Evolutionary conservation across 2,888 invertebrate species (phyloP).

Genomic region (Conus canariensis): DNA sequence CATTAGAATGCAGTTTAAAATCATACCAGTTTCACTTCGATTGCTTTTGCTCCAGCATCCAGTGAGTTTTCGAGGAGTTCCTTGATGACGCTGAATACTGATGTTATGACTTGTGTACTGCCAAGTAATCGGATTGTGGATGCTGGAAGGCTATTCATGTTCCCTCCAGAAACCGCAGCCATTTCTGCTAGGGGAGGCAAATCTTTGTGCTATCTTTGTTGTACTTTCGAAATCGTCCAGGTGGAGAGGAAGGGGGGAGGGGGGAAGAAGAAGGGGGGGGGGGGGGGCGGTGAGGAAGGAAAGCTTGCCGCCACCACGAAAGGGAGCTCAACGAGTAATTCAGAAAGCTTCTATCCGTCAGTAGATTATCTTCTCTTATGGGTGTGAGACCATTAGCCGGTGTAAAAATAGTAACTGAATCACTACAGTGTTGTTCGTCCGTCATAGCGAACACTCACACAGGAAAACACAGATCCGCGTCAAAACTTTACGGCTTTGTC

Average conservation of each 20-base stretch:
- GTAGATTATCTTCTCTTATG: no score
- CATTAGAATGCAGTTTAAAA: background rate
- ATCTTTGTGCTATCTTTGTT: background rate
- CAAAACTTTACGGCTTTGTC: no score
- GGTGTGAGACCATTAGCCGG: no score
- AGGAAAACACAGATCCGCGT: no score
- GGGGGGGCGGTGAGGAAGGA: no score
- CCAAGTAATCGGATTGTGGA: conserved; percentile 80
- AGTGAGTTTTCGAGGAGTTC: conserved; percentile 74
- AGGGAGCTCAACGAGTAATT: no score
- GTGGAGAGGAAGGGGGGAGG: background rate
- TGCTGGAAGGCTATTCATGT: conserved; percentile 73
- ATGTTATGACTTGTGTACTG: conserved; percentile 82
- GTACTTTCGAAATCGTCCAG: background rate
- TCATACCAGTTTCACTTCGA: conserved; percentile 74
- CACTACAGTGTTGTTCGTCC: no score
- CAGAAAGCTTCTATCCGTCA: no score
- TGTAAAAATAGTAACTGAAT: no score
- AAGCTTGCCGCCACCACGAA: no score
- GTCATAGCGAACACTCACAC: no score
- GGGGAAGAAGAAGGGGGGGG: no score
- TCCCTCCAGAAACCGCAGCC: background rate
- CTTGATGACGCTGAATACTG: conserved; percentile 76
- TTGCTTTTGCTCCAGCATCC: conserved; percentile 70
- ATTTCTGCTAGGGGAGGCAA: conserved; percentile 11